These are phyloP conservation scores for Perizoma affinitatum DNA, from an alignment of 2,888 invertebrate species.

Conservation along the genomic window DNA sequence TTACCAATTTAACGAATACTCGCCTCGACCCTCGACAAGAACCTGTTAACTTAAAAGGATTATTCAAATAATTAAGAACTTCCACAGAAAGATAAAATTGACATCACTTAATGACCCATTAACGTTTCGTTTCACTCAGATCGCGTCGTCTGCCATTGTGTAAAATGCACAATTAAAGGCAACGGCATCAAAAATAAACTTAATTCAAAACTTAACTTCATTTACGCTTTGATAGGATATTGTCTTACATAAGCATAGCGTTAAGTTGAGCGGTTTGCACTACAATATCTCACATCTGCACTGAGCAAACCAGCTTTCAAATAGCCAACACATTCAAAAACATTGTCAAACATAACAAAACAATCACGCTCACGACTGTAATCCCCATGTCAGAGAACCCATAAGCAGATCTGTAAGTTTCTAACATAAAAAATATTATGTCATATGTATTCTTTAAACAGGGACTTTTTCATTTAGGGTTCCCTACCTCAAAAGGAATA, in stretches of 20 bases:
- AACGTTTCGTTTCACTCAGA: constrained; percentile 31
- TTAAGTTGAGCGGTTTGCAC: constrained; percentile 2
- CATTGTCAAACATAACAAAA: too few species aligned
- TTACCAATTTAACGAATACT: constrained; percentile 8
- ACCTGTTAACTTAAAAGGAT: constrained; percentile 23
- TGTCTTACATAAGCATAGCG: constrained; percentile 7
- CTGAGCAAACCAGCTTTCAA: too few species aligned
- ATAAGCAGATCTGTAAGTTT: too few species aligned
- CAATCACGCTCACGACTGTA: too few species aligned
- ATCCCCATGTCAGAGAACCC: too few species aligned
- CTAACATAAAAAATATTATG: too few species aligned
- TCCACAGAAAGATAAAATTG: constrained; percentile 29
- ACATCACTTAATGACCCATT: constrained; percentile 29
- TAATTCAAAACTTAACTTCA: constrained; percentile 30
- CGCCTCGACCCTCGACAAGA: constrained; percentile 12
- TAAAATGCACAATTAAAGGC: constrained; percentile 29
- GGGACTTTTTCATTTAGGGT: too few species aligned
- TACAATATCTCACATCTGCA: too few species aligned
- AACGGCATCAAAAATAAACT: constrained; percentile 23
- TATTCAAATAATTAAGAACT: constrained; percentile 23
- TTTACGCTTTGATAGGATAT: constrained; percentile 17
- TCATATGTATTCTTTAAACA: too few species aligned
- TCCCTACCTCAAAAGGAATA: too few species aligned
- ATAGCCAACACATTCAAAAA: too few species aligned
- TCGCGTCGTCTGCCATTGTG: constrained; percentile 24